Evolutionary conservation across 1,140 invertebrate genomes (phyloP), one percentile per base, ranked within the genome.

Genomic region (Asobara japonica): DNA sequence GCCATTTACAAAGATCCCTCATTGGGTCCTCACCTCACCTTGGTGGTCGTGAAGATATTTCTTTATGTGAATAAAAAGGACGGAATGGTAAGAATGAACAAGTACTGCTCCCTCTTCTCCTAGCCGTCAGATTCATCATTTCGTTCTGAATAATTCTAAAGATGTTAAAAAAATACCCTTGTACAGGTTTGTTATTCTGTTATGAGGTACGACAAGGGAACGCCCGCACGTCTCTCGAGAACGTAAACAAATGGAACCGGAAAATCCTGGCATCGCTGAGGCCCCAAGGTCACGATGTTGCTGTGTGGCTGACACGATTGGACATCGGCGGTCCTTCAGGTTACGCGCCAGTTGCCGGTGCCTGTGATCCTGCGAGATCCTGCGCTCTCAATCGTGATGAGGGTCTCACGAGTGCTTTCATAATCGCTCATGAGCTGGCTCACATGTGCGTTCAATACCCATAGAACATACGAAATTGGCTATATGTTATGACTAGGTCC

Each of bases 341-440:
- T 3, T 95, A 93, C 81, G 94, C 94, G 0, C 93, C 94, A 1
- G 93, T 95, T 0, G 91, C 90, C 0, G 94, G 93, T 0, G 90
- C 91, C 38, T 95, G 94, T 81, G 90, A 94, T 74, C 89, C 91
- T 0, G 84, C 88, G 10, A 82, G 93, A 8, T 94, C 92, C n/a
- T 94, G 93, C 68, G 91, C 93, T 2, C 87, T 94, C 7, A 93
- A 93, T 81, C 89, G 91, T 33, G 94, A 95, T 77, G 93, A 95
- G 81, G 94, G 94, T 0, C 88, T 95, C 25, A 93, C 92, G 8
- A 94, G 93, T 62, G 93, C 93, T 2, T 95, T 95, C 80, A 93
- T 95, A 72, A 93, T 95, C 13, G 93, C 94, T 0, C 94, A 95
- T 80, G 94, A 95, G 86, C 89, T 94, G 71, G 94, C 91, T 0